Evolutionary conservation across 2,797 vertebrate genomes (phyloP).

Genomic region (Rhinoraja longicauda): DNA sequence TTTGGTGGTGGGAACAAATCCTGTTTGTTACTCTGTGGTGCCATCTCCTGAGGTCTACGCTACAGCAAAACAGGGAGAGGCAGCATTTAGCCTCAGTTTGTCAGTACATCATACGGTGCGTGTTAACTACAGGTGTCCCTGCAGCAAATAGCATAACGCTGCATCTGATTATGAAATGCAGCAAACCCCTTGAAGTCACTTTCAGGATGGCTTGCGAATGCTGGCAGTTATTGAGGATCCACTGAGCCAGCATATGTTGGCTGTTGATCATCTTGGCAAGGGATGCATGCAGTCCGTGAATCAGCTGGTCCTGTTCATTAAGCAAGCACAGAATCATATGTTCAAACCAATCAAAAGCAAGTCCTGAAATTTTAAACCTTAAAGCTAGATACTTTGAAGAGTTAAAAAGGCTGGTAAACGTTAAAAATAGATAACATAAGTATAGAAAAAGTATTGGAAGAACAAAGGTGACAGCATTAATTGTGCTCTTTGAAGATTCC

Average conservation of each 20-base stretch:
- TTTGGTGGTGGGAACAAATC: not conserved
- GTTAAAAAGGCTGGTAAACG: not conserved
- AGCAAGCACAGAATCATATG: not conserved
- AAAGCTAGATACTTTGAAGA: not conserved
- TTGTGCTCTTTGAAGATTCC: too few relatives aligned
- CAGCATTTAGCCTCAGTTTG: not conserved
- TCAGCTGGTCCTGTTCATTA: not conserved
- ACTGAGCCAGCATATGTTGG: not conserved
- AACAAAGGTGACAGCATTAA: too few relatives aligned
- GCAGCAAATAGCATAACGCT: not conserved
- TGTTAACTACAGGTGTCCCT: not conserved
- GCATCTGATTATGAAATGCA: not conserved
- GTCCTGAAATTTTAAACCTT: not conserved
- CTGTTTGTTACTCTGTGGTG: not conserved
- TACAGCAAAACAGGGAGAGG: not conserved
- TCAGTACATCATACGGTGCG: not conserved
- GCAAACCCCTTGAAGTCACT: not conserved
- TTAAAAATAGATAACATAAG: too few relatives aligned
- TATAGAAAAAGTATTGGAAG: too few relatives aligned
- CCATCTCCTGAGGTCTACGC: not conserved
- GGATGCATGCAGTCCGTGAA: not conserved
- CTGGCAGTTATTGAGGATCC: not conserved
- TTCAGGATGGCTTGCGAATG: not conserved
- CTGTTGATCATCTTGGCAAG: not conserved
- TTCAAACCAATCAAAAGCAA: not conserved